Conservation (phyloP, 2,888 invertebrate genomes). For the Eledona agricola region DNA sequence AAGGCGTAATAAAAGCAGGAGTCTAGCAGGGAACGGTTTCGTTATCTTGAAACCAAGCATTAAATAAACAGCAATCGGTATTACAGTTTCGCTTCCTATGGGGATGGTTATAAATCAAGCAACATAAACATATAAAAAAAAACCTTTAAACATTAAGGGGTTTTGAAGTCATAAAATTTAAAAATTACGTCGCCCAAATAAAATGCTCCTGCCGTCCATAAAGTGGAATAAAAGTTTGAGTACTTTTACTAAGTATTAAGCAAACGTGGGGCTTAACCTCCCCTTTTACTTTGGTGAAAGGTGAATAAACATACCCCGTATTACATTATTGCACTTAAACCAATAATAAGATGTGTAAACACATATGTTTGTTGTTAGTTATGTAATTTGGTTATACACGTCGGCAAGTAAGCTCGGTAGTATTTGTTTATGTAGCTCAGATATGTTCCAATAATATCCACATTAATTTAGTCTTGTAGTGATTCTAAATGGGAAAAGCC, state of each 20-base stretch:
- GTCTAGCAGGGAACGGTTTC: slow-evolving; percentile 14
- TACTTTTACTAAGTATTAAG: slow-evolving; percentile 50
- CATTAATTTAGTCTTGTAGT: slow-evolving; percentile 27
- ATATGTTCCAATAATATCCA: slow-evolving; percentile 4
- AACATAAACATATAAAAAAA: slow-evolving; percentile 52
- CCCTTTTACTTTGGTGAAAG: slow-evolving; percentile 44
- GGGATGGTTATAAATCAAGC: slow-evolving; percentile 40
- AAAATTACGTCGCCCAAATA: slow-evolving; percentile 51
- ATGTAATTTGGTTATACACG: slow-evolving; percentile 19
- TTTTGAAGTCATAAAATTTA: slow-evolving; percentile 53
- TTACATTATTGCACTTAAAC: slow-evolving; percentile 44
- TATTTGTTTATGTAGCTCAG: slow-evolving; percentile 4
- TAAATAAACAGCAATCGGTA: slow-evolving; percentile 41
- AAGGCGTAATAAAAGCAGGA: slow-evolving; percentile 11
- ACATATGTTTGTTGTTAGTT: slow-evolving; percentile 45
- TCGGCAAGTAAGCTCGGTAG: neutral
- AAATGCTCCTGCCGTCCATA: slow-evolving; percentile 51
- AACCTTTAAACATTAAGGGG: slow-evolving; percentile 52
- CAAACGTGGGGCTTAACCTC: slow-evolving; percentile 47
- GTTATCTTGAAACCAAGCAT: slow-evolving; percentile 30
- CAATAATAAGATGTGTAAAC: slow-evolving; percentile 56
- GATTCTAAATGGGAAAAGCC: slow-evolving; percentile 38
- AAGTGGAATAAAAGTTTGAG: slow-evolving; percentile 50
- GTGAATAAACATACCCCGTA: slow-evolving; percentile 47
- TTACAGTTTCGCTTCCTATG: slow-evolving; percentile 41